phyloP scores from a whole-genome alignment of 2,113 vertebrate genomes.

The Zapus hudsonius region DNA sequence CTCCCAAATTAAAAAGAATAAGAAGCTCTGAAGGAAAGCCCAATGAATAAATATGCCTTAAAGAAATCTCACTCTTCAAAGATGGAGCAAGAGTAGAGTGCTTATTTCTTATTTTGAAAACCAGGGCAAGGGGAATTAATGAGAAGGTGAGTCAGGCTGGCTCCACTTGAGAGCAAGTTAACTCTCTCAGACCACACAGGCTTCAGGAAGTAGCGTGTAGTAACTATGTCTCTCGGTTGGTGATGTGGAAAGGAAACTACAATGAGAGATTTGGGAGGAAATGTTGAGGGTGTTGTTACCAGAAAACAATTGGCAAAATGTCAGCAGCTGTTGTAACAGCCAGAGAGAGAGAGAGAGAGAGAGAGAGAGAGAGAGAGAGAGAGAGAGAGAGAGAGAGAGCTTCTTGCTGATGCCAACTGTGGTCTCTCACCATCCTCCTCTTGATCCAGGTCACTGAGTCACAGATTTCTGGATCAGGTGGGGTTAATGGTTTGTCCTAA shows the following conservation, averaged over 20 bases:
- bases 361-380: accelerated
- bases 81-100: neutral
- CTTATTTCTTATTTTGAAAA: neutral
- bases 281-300: neutral
- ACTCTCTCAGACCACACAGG: too few species aligned
- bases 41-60: neutral
- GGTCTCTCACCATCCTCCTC: neutral
- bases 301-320: neutral
- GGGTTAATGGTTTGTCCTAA: neutral
- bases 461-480: neutral
- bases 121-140: neutral
- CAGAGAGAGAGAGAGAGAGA: too few species aligned
- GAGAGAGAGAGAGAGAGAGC: too few species aligned
- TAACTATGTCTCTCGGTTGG: neutral
- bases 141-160: neutral
- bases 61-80: neutral
- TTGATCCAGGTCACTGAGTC: neutral
- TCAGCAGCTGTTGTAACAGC: too few species aligned
- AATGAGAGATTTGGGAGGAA: neutral
- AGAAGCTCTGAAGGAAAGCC: neutral
- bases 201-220: too few species aligned
- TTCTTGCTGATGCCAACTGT: neutral
- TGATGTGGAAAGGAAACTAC: neutral
- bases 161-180: neutral
- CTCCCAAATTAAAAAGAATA: neutral